phyloP scores from a whole-genome alignment of 37 sponge, comb jelly and placozoan species.

The Dysidea cf. avara region DNA sequence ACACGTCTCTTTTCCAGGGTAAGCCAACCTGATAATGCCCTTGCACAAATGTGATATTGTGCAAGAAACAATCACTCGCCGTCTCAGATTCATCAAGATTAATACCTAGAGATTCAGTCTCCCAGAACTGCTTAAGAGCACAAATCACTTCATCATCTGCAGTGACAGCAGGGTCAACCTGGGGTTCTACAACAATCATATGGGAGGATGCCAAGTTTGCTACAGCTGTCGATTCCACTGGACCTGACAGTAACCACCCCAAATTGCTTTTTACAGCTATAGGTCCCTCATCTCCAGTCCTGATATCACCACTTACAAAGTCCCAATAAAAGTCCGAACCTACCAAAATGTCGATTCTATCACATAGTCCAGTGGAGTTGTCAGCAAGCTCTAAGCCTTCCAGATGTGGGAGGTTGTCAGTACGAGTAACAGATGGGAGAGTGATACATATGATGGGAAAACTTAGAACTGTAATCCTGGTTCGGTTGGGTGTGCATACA shows the following conservation, averaged over 20 bases:
- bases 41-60: neutral
- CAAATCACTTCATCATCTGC: neutral
- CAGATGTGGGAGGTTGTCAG: neutral
- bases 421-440: too few species aligned
- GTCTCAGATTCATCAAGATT: too few species aligned
- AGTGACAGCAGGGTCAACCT: neutral
- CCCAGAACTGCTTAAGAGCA: too few species aligned
- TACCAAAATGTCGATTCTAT: too few species aligned
- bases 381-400: neutral
- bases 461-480: too few species aligned
- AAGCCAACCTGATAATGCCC: neutral
- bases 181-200: too few species aligned
- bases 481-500: too few species aligned
- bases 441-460: too few species aligned
- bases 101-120: too few species aligned
- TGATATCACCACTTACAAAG: neutral
- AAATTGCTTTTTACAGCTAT: conserved; percentile 1
- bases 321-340: conserved; percentile 9
- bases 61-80: too few species aligned
- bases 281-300: conserved; percentile 1
- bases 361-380: too few species aligned
- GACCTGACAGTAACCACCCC: conserved; percentile 24
- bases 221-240: neutral
- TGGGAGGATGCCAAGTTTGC: too few species aligned
- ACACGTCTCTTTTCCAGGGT: neutral